These are phyloP conservation scores for Brenthis daphne DNA, from an alignment of 2,888 invertebrate genomes.

Conservation along the genomic window DNA sequence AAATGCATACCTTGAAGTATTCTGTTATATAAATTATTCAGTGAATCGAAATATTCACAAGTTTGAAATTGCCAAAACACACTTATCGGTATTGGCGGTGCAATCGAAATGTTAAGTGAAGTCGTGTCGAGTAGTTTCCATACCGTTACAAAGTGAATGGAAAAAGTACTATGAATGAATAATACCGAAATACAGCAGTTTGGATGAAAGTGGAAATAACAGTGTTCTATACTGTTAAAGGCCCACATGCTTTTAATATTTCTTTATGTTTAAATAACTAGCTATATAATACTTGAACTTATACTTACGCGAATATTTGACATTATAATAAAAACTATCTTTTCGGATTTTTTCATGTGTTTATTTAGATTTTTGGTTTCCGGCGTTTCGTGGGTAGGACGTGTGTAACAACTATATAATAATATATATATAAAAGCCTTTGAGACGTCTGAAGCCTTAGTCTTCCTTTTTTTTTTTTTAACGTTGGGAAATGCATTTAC, in stretches of 20 bases:
- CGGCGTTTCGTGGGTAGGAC: background rate
- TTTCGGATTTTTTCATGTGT: background rate
- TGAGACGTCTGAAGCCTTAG: no score
- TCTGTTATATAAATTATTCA: background rate
- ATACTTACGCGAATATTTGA: no score
- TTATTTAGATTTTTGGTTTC: background rate
- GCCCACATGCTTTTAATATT: conserved; percentile 3
- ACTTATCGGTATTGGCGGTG: background rate
- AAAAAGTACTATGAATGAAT: conserved; percentile 16
- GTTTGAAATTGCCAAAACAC: background rate
- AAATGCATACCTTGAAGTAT: no score
- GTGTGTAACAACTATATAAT: no score
- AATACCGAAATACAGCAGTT: background rate
- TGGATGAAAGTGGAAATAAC: conserved; percentile 2
- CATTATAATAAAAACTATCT: no score
- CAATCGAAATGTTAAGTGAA: conserved; percentile 1
- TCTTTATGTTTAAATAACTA: no score
- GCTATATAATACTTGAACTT: no score
- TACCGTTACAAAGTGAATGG: conserved; percentile 1
- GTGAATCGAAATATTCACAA: background rate
- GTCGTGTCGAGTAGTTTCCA: background rate
- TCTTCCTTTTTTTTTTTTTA: no score
- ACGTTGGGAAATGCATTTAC: no score
- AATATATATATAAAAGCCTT: no score
- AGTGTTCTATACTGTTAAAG: background rate